A percentile compares a stretch with the other conserved stretches of the same genome.
These are phyloP conservation scores for Tragelaphus scriptus DNA, from an alignment of 2,113 vertebrate species.

Conservation along the genomic window DNA sequence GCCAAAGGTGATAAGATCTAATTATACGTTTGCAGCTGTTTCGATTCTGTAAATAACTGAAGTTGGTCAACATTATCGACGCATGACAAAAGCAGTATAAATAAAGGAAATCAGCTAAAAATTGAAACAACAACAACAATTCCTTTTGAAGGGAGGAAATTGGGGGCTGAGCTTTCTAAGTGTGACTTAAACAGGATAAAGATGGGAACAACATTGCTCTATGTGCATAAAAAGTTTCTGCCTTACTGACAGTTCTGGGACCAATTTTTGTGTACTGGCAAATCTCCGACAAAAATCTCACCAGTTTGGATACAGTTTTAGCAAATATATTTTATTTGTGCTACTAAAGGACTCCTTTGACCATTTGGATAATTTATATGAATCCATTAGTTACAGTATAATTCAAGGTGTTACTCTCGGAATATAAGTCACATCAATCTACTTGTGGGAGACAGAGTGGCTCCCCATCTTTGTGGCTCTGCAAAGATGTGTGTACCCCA, in stretches of 20 bases:
- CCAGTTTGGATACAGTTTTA: background rate
- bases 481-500: background rate
- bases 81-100: conserved; percentile 72
- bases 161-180: conserved; percentile 43
- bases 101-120: conserved; percentile 81
- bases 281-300: background rate
- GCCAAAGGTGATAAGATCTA: conserved; percentile 74
- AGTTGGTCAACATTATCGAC: conserved; percentile 67
- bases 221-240: background rate
- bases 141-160: conserved; percentile 69
- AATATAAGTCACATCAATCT: background rate
- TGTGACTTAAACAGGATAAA: conserved; percentile 55
- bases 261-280: background rate
- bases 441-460: background rate
- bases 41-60: conserved; percentile 73
- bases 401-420: background rate
- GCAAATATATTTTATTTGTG: background rate
- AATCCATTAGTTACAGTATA: background rate
- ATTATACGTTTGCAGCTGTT: conserved; percentile 78
- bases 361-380: background rate
- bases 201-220: conserved; percentile 47
- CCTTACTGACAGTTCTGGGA: conserved; percentile 11
- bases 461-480: background rate
- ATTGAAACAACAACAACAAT: conserved; percentile 74
- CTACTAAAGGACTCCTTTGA: background rate